Conservation (phyloP, 1,140 invertebrate species). For the Agraylea sexmaculata region DNA sequence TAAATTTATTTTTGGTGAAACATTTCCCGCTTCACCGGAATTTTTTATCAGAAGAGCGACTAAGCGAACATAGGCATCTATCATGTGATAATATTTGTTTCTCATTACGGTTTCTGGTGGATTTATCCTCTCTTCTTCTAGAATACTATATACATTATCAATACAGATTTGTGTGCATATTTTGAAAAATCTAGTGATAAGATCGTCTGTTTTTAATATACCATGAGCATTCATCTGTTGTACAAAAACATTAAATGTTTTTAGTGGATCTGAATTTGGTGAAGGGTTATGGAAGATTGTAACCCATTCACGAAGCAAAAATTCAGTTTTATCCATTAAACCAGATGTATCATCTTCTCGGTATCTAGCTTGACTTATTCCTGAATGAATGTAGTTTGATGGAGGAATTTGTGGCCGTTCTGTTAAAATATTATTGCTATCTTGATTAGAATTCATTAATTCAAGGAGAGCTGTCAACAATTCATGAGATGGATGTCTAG, state of each 20-base stretch:
- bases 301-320: slow-evolving; percentile 89
- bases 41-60: slow-evolving; percentile 95
- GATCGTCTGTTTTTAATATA: slow-evolving; percentile 93
- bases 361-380: slow-evolving; percentile 64
- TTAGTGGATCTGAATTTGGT: slow-evolving; percentile 69
- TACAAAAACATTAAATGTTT: slow-evolving; percentile 90
- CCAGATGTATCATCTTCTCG: slow-evolving; percentile 79
- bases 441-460: slow-evolving; percentile 57
- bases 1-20: slow-evolving; percentile 90
- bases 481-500: slow-evolving; percentile 63
- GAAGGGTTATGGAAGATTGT: slow-evolving; percentile 69
- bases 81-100: slow-evolving; percentile 88
- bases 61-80: slow-evolving; percentile 90
- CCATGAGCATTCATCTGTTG: slow-evolving; percentile 95
- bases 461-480: slow-evolving; percentile 67
- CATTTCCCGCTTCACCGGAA: slow-evolving; percentile 76
- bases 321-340: slow-evolving; percentile 91
- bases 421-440: slow-evolving; percentile 49
- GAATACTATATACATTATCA: slow-evolving; percentile 78
- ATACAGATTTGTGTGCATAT: slow-evolving; percentile 95
- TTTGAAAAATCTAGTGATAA: slow-evolving; percentile 94
- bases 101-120: slow-evolving; percentile 47
- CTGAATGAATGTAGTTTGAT: slow-evolving; percentile 85
- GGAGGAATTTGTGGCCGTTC: slow-evolving; percentile 62
- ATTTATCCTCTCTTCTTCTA: slow-evolving; percentile 41